Evolutionary conservation across 2,888 invertebrate genomes (phyloP).

Genomic region (Eupithecia dodoneata): DNA sequence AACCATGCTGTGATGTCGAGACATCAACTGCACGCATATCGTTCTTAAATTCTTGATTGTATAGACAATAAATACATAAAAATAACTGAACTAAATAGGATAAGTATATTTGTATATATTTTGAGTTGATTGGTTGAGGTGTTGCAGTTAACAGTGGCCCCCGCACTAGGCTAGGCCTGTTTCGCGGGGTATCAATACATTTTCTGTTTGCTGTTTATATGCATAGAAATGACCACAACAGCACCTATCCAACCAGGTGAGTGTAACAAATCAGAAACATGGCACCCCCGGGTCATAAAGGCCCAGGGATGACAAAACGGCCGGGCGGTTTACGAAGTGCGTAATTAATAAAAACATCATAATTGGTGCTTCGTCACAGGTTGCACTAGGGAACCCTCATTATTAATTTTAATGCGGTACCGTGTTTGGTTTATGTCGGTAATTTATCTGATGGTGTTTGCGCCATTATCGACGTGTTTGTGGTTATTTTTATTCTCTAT

Average conservation of each 20-base stretch:
- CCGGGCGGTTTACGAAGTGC: conserved; percentile 36
- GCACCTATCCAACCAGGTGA: neutral
- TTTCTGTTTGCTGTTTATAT: too few relatives aligned
- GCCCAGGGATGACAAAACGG: conserved; percentile 51
- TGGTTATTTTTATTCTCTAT: conserved; percentile 3
- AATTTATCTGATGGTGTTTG: conserved; percentile 41
- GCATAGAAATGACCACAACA: neutral
- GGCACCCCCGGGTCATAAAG: conserved; percentile 64
- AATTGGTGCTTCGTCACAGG: conserved; percentile 63
- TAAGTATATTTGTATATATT: too few relatives aligned
- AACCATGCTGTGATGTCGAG: neutral
- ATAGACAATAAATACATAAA: too few relatives aligned
- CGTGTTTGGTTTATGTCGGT: conserved; percentile 35
- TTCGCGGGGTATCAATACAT: too few relatives aligned
- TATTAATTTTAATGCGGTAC: conserved; percentile 48
- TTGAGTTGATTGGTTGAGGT: too few relatives aligned
- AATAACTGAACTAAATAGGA: too few relatives aligned
- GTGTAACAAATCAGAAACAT: conserved; percentile 63
- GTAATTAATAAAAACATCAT: conserved; percentile 74
- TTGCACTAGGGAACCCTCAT: conserved; percentile 61
- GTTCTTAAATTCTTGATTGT: neutral
- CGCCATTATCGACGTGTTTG: conserved; percentile 19
- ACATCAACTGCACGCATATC: conserved; percentile 3
- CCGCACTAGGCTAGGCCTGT: too few relatives aligned
- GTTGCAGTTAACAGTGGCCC: too few relatives aligned